Conservation (phyloP, 1,140 invertebrate genomes). For the Sesamia nonagrioides region DNA sequence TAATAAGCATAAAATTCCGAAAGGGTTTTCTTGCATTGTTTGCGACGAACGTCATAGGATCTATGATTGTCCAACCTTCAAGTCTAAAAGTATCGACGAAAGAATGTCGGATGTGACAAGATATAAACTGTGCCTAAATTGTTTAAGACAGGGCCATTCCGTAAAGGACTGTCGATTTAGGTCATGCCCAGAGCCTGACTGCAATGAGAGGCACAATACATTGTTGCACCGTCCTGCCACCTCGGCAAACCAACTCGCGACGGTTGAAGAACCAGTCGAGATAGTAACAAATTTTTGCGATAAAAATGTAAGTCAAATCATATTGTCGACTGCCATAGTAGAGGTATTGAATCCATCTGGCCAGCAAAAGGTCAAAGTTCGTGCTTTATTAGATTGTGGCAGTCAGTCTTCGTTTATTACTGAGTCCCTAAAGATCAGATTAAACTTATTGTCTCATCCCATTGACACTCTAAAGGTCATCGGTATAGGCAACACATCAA, state of each 20-base stretch:
- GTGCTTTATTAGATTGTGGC: conserved; percentile 39
- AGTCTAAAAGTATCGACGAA: conserved; percentile 55
- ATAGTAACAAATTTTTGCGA: conserved; percentile 46
- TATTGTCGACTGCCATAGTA: conserved; percentile 62
- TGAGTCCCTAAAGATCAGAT: conserved; percentile 48
- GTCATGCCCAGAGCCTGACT: conserved; percentile 50
- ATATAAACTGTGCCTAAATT: conserved; percentile 60
- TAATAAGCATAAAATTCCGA: background rate
- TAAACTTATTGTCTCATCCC: conserved; percentile 43
- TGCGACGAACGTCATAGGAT: conserved; percentile 54
- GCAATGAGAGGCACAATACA: conserved; percentile 55
- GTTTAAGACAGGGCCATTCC: conserved; percentile 57
- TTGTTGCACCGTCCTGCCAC: conserved; percentile 49
- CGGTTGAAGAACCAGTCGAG: background rate
- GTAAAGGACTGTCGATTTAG: conserved; percentile 51
- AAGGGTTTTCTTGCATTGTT: conserved; percentile 51
- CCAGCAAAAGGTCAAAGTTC: conserved; percentile 46
- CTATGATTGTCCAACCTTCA: conserved; percentile 59
- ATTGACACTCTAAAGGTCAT: conserved; percentile 52
- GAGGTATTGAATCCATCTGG: conserved; percentile 54
- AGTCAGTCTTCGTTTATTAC: conserved; percentile 59
- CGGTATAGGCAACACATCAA: background rate
- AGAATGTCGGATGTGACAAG: conserved; percentile 48
- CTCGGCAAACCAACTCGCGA: background rate
- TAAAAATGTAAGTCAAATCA: conserved; percentile 40